Evolutionary conservation across 2,113 vertebrate species (phyloP), one percentile per base, ranked within the genome.

Genomic region (Corvus hawaiiensis): DNA sequence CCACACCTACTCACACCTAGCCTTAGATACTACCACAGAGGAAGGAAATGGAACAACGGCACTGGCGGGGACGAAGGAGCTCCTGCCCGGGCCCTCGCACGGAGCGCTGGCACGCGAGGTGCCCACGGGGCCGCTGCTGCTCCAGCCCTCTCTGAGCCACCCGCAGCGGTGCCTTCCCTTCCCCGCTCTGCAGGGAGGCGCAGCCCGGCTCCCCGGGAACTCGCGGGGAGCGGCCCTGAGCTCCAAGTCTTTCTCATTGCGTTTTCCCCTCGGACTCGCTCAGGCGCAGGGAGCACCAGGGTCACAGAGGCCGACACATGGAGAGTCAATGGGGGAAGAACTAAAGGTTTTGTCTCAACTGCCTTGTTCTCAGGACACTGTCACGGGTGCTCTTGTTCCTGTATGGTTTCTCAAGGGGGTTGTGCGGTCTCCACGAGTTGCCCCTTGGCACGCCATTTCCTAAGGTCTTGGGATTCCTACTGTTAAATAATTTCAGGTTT

Each of bases 1-100:
- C 98, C 98, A 98, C 93, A 96, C 59, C 97, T 95, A 96, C 90
- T 97, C 94, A 97, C 96, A 97, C 95, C 97, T 96, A 98, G 97
- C 98, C 98, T 98, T 98, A 86, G 92, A 85, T 19, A 85, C 92
- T 77, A 93, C 80, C 96, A 95, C 78, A 90, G 97, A 97, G 84
- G 93, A 97, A 96, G 97, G 97, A 97, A 93, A 97, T 90, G 96
- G 94, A 96, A 96, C 94, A 90, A 75, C 49, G 23, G 90, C 71
- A n/a, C 89, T 13, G 84, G 85, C 30, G 9, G 87, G 80, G 80
- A 92, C 23, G 1, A 27, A 72, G 93, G 32, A 83, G 86, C 90
- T 90, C 16, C 94, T 69, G 82, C 78, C 80, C 6, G 16, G 87
- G 62, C 51, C 73, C 85, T 84, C 16, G 41, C 52, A 11, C 6